These are phyloP conservation scores for Leptopilina boulardi DNA, from an alignment of 1,140 invertebrate genomes.

Conservation along the genomic window DNA sequence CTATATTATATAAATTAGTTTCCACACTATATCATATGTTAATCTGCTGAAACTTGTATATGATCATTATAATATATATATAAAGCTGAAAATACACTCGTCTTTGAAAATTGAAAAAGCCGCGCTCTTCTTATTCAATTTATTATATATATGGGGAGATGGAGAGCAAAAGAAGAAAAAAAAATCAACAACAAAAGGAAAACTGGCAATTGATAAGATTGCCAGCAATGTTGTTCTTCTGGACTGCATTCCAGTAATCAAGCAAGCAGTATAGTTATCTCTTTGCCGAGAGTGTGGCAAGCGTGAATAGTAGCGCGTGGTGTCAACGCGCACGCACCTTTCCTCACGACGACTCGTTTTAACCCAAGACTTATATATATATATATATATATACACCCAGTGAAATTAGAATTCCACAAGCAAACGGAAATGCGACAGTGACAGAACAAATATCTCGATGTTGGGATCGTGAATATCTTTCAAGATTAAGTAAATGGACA, in stretches of 20 bases:
- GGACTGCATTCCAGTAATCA: constrained; percentile 54
- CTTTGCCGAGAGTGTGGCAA: constrained; percentile 5
- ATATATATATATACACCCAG: not conserved
- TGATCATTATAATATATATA: too few species aligned
- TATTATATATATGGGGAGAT: too few species aligned
- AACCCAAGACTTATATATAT: not conserved
- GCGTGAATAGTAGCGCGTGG: constrained; percentile 29
- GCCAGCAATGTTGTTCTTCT: not conserved
- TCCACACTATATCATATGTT: too few species aligned
- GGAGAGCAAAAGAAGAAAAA: not conserved
- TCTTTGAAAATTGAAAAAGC: not conserved
- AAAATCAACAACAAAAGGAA: not conserved
- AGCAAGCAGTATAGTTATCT: constrained; percentile 48
- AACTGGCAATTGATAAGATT: not conserved
- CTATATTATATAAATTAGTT: too few species aligned
- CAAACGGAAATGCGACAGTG: constrained; percentile 34
- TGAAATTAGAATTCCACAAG: constrained; percentile 38
- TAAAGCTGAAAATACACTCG: too few species aligned
- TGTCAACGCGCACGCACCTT: constrained; percentile 34
- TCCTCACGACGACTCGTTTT: constrained; percentile 35
- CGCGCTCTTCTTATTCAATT: constrained; percentile 21
- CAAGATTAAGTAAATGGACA: constrained; percentile 24
- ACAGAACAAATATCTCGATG: constrained; percentile 20
- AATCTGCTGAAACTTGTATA: too few species aligned
- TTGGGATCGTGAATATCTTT: constrained; percentile 3